These are phyloP conservation scores for Lucilia cuprina DNA, from an alignment of 1,140 invertebrate species.

Conservation along the genomic window DNA sequence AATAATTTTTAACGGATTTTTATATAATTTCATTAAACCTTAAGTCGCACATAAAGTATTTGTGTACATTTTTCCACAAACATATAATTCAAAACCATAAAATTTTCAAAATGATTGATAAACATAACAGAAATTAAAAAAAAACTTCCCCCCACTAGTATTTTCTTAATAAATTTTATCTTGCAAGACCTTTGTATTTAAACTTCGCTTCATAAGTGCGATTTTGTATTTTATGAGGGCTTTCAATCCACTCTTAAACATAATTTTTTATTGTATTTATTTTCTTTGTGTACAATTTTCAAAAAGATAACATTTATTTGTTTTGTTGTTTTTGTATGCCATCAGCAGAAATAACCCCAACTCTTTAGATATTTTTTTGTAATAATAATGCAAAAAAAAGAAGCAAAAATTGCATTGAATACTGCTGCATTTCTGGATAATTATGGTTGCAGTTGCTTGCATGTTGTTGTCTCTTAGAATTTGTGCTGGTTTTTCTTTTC, in stretches of 20 bases:
- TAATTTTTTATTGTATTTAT: background rate
- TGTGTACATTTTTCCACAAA: background rate
- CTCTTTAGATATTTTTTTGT: background rate
- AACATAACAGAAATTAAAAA: background rate
- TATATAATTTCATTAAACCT: background rate
- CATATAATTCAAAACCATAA: background rate
- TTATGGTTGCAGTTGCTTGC: slow-evolving; percentile 7
- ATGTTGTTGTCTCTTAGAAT: background rate
- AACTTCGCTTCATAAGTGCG: background rate
- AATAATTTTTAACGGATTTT: background rate
- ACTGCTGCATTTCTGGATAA: background rate
- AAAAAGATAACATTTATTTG: background rate
- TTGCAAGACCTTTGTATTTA: background rate
- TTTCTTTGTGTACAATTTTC: background rate
- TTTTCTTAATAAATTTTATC: background rate
- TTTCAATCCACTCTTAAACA: background rate
- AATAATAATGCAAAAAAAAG: background rate
- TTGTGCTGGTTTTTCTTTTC: background rate
- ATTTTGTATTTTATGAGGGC: background rate
- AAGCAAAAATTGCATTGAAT: background rate
- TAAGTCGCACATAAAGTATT: background rate
- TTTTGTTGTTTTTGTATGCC: background rate
- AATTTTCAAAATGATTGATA: background rate
- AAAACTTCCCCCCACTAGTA: background rate
- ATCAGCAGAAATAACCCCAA: background rate